Evolutionary conservation across 2,888 invertebrate species (phyloP).

Genomic region (Octonoba sinensis): DNA sequence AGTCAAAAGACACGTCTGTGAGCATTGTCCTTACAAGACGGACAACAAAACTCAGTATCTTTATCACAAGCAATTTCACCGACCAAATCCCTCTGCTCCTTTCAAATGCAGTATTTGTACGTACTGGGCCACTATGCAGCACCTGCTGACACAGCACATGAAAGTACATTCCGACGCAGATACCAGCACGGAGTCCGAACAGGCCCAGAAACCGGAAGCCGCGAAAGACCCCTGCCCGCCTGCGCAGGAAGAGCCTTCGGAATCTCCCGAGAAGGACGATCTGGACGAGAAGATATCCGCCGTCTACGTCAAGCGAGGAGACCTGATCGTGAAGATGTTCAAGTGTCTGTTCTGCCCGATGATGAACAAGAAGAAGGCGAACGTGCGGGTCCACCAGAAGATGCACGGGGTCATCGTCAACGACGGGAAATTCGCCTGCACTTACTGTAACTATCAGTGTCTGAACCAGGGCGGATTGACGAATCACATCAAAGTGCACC

Average conservation of each 20-base stretch:
- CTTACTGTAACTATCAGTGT: constrained; percentile 84
- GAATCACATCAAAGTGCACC: constrained; percentile 79
- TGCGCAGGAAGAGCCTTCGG: constrained; percentile 11
- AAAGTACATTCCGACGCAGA: constrained; percentile 76
- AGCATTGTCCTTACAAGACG: constrained; percentile 85
- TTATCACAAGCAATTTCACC: constrained; percentile 89
- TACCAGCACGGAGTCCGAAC: neutral
- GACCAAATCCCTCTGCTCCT: constrained; percentile 78
- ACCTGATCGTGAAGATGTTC: constrained; percentile 83
- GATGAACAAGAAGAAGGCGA: constrained; percentile 83
- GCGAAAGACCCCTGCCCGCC: neutral
- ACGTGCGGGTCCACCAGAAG: constrained; percentile 86
- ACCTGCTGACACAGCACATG: constrained; percentile 86
- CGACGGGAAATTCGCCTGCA: constrained; percentile 73
- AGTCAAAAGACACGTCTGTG: constrained; percentile 77
- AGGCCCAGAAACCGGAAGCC: neutral
- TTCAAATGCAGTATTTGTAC: constrained; percentile 86
- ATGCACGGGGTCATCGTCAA: constrained; percentile 76
- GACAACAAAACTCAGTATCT: constrained; percentile 88
- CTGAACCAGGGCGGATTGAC: constrained; percentile 80
- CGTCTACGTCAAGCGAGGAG: constrained; percentile 83
- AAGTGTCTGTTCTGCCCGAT: constrained; percentile 88
- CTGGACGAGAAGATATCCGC: constrained; percentile 74
- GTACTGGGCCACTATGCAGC: constrained; percentile 83
- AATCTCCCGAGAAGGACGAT: constrained; percentile 30